Evolutionary conservation across 1,140 invertebrate species (phyloP), one percentile per base, ranked within the genome.

Genomic region (Gonatopus flavifemur): DNA sequence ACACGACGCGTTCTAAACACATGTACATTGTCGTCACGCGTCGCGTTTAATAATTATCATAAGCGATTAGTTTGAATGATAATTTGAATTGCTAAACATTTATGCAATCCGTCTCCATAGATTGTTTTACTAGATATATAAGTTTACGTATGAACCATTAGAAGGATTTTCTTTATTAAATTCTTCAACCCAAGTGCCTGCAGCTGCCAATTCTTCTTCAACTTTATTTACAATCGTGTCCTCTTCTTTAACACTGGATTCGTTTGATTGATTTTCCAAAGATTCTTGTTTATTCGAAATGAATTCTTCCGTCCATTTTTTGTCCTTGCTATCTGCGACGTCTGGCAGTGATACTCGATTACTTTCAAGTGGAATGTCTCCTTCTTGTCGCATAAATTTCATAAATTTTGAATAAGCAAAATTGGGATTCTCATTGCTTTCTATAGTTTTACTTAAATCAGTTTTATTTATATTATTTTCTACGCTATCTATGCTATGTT

Each of bases 371-470:
- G 79, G 41, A 78, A 70, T 66, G 58, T 88, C 85, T 63, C 84
- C 84, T 53, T 91, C 84, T 76, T 86, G 84, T 62, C 86, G 84
- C 83, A 93, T 90, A 75, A 92, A 93, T 70, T 87, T 88, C 85
- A 92, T 89, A 69, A 92, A 93, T 80, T 91, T 82, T 47, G 87
- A 89, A 63, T 89, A 87, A 9, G 82, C 83, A 56, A 88, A 81
- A 59, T 89, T 85, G 59, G 84, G 77, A 72, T 90, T 84, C 36
- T 88, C 84, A 9, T 80, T 76, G n/a, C 58, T 40, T 85, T 69
- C 62, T 81, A 18, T 72, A 70, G 69, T 77, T 71, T 57, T 51
- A 64, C 50, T 76, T 62, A 53, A 19, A 20, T 40, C 20, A 52
- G 21, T 18, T 47, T 54, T 46, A 22, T 61, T 50, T 7, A 41